Evolutionary conservation across 2,113 vertebrate species (phyloP).

Genomic region (Psephotus haematonotus): DNA sequence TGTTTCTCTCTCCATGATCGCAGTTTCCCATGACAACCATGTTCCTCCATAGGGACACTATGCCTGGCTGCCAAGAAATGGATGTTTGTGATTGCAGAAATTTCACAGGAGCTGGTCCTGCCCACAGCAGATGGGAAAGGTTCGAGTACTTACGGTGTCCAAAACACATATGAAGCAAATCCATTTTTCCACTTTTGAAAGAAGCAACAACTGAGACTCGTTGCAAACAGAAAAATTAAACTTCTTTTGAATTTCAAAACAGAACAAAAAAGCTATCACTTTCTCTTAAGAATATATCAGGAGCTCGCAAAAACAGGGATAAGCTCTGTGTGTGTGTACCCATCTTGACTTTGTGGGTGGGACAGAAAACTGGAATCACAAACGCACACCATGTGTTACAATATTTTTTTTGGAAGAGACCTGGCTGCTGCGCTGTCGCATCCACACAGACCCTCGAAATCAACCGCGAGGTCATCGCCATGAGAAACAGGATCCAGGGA

Average conservation of each 20-base stretch:
- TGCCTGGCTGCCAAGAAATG: neutral
- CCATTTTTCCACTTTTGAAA: neutral
- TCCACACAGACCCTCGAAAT: neutral
- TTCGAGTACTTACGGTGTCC: neutral
- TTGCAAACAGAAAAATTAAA: neutral
- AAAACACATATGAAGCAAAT: neutral
- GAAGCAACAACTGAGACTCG: neutral
- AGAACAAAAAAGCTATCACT: neutral
- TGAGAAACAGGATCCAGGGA: neutral
- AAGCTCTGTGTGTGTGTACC: neutral
- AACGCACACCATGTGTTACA: neutral
- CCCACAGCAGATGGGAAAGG: neutral
- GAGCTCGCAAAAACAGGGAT: neutral
- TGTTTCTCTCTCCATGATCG: neutral
- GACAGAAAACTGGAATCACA: neutral
- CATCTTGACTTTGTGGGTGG: neutral
- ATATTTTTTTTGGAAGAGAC: neutral
- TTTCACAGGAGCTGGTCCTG: neutral
- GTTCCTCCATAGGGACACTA: neutral
- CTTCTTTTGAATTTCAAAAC: neutral
- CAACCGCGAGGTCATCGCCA: neutral
- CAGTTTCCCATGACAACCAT: conserved; percentile 17
- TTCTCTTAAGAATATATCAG: neutral
- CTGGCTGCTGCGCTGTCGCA: neutral
- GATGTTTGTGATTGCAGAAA: neutral